Evolutionary conservation across 1,140 invertebrate genomes (phyloP).

Genomic region (Scaptomyza hsui): DNA sequence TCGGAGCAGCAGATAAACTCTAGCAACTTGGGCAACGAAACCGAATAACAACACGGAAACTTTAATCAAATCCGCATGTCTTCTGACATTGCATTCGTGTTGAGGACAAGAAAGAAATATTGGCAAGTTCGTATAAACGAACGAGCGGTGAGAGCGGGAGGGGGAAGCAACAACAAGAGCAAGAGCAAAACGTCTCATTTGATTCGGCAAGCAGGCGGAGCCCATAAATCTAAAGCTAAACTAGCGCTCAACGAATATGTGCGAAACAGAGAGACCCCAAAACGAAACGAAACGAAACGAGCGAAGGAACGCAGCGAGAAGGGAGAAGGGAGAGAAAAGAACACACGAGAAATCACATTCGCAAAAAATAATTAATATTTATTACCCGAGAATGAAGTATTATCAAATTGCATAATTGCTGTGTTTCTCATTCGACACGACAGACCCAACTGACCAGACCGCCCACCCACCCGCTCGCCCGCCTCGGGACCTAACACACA

Average conservation of each 20-base stretch:
- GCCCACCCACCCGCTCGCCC: slow-evolving; percentile 21
- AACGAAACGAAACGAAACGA: no score
- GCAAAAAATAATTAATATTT: slow-evolving; percentile 82
- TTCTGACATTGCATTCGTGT: slow-evolving; percentile 45
- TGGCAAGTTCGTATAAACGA: neutral
- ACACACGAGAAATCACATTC: slow-evolving; percentile 74
- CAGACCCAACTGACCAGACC: slow-evolving; percentile 40
- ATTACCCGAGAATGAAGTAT: slow-evolving; percentile 81
- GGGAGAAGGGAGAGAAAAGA: no score
- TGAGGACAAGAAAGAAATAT: slow-evolving; percentile 32
- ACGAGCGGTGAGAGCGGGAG: neutral
- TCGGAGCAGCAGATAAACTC: slow-evolving; percentile 8
- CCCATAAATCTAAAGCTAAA: slow-evolving; percentile 72
- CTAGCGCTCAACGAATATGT: slow-evolving; percentile 54
- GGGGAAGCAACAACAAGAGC: slow-evolving; percentile 16
- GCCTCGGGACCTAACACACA: slow-evolving; percentile 23
- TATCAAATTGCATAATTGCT: slow-evolving; percentile 82
- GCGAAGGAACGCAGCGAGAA: no score
- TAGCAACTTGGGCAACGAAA: no score
- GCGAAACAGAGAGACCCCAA: neutral
- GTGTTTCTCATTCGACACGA: slow-evolving; percentile 81
- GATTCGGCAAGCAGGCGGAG: slow-evolving; percentile 50
- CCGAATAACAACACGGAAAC: slow-evolving; percentile 43
- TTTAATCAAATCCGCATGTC: slow-evolving; percentile 63
- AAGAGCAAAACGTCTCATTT: slow-evolving; percentile 61